Conservation (phyloP, 2,113 vertebrate genomes). For the Oncorhynchus clarkii region DNA sequence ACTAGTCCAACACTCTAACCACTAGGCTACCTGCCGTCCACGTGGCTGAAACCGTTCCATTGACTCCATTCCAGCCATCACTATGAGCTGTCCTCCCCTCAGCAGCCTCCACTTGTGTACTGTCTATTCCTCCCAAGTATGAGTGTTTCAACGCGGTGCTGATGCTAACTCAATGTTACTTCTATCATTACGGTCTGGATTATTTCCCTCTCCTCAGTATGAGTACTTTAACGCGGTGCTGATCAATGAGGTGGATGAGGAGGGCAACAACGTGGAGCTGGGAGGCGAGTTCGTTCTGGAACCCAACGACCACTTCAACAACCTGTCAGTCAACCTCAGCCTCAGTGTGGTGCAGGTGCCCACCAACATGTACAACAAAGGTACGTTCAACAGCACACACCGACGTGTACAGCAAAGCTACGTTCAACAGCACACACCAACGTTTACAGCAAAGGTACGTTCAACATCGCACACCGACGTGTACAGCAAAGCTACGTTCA, state of each 20-base stretch:
- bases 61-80: too few species aligned
- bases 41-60: too few species aligned
- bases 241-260: conserved; percentile 92
- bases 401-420: too few species aligned
- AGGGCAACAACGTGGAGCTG: conserved; percentile 89
- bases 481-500: conserved; percentile 56
- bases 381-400: conserved; percentile 32
- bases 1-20: too few species aligned
- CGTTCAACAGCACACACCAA: too few species aligned
- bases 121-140: too few species aligned
- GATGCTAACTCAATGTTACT: too few species aligned
- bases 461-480: not conserved
- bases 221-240: conserved; percentile 97
- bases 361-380: conserved; percentile 99
- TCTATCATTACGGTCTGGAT: not conserved
- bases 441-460: too few species aligned
- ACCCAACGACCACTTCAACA: conserved; percentile 96
- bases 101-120: too few species aligned
- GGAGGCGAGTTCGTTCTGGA: conserved; percentile 94
- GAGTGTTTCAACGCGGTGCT: too few species aligned
- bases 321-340: conserved; percentile 93
- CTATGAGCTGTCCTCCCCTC: too few species aligned
- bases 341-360: conserved; percentile 97
- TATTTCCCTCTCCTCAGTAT: conserved; percentile 76
- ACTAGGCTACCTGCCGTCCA: too few species aligned